Percentiles rank a stretch among this genome's conserved stretches.
Conservation (phyloP, 2,113 vertebrate genomes). For the Hippotragus niger region DNA sequence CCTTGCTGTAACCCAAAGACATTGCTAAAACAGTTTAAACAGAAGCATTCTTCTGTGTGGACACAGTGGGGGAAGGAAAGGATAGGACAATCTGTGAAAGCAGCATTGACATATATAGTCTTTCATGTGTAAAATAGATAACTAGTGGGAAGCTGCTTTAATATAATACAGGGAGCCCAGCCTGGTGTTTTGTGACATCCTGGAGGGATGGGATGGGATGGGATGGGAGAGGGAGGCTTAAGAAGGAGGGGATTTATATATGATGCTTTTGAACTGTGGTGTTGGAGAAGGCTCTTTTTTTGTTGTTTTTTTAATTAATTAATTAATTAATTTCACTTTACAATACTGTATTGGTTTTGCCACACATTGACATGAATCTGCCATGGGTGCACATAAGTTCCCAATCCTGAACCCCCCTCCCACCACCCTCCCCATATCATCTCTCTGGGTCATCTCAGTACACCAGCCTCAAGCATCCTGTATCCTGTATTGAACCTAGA, state of each 20-base stretch:
- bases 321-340: too few relatives aligned
- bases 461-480: too few relatives aligned
- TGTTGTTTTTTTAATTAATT: too few relatives aligned
- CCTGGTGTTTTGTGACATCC: neutral
- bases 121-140: neutral
- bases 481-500: too few relatives aligned
- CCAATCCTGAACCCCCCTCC: too few relatives aligned
- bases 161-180: neutral
- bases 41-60: neutral
- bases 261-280: too few relatives aligned
- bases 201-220: neutral
- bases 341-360: too few relatives aligned
- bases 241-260: neutral
- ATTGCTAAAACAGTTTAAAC: neutral
- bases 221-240: neutral
- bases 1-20: neutral
- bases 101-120: neutral
- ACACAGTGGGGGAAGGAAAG: neutral
- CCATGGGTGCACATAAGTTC: too few relatives aligned
- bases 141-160: neutral
- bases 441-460: too few relatives aligned
- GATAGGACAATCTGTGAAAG: neutral
- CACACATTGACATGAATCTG: too few relatives aligned
- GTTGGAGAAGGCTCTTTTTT: too few relatives aligned
- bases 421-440: too few relatives aligned